Percentiles rank a stretch among this genome's conserved stretches.
Conservation (phyloP, 2,113 vertebrate species). For the pig (Sus scrofa) region T2T-Sscrofa CM000827.6:59697501-59698000, state of each 20-base stretch:
- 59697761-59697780: neutral
- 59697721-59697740: neutral
- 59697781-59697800: neutral
- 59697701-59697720: neutral
- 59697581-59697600: neutral
- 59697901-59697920: neutral
- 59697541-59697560: neutral
- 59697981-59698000: neutral
- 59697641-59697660: neutral
- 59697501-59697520: neutral
- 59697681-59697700: slow-evolving; percentile 8
- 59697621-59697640: neutral
- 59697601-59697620: neutral
- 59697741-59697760: slow-evolving; percentile 24
- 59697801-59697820: neutral
- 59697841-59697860: neutral
- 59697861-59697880: slow-evolving; percentile 14
- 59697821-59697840: neutral
- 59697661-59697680: neutral
- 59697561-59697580: neutral
- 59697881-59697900: neutral
- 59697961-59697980: neutral
- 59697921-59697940: slow-evolving; percentile 13
- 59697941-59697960: neutral
- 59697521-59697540: neutral